Conservation (phyloP, 2,797 vertebrate genomes). For the Allobates femoralis region DNA sequence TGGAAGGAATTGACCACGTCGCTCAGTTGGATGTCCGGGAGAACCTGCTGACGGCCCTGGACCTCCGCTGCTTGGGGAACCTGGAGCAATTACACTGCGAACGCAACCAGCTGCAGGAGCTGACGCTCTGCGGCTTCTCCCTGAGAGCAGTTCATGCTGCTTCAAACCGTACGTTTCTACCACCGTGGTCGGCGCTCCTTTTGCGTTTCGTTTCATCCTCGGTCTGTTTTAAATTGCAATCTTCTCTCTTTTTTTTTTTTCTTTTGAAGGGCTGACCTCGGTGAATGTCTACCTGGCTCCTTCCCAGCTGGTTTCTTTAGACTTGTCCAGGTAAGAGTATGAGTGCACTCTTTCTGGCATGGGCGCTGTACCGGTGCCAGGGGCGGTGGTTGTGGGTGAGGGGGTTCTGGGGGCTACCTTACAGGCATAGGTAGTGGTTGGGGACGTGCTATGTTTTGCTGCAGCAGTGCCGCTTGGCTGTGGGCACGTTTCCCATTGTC, state of each 20-base stretch:
- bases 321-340: slow-evolving; percentile 46
- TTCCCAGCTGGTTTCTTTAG: slow-evolving; percentile 24
- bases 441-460: too few species aligned
- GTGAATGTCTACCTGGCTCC: slow-evolving; percentile 43
- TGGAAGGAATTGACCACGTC: slow-evolving; percentile 85
- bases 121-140: slow-evolving; percentile 89
- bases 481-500: too few species aligned
- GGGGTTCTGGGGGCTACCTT: too few species aligned
- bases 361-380: too few species aligned
- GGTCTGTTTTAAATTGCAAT: not conserved
- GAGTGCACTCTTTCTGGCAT: not conserved
- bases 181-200: slow-evolving; percentile 65
- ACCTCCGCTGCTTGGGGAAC: slow-evolving; percentile 86
- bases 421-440: too few species aligned
- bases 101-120: slow-evolving; percentile 86
- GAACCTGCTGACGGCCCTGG: slow-evolving; percentile 85
- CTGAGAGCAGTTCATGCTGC: slow-evolving; percentile 85
- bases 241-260: not conserved
- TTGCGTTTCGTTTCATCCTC: slow-evolving; percentile 42
- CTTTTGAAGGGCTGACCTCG: slow-evolving; percentile 30
- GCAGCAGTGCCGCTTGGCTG: too few species aligned
- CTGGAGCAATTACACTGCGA: slow-evolving; percentile 93
- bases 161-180: slow-evolving; percentile 80
- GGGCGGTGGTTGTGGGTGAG: too few species aligned
- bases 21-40: slow-evolving; percentile 90